These are phyloP conservation scores for Manacus vitellinus DNA, from an alignment of 2,113 vertebrate species.

Conservation along the genomic window DNA sequence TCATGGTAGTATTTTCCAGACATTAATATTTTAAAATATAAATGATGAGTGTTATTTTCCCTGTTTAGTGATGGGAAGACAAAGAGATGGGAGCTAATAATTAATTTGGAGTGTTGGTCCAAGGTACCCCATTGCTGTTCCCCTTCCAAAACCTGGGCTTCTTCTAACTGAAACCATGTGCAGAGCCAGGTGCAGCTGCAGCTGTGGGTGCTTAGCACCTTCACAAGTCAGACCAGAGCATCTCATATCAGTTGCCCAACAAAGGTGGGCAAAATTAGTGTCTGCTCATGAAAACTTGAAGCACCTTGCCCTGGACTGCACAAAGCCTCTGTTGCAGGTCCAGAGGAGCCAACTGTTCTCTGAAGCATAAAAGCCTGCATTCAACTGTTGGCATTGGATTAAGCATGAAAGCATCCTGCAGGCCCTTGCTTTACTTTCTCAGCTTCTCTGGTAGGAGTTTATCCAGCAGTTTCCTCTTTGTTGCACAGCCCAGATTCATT, in stretches of 20 bases:
- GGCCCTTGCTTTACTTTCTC: neutral
- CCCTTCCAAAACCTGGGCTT: neutral
- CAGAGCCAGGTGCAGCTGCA: neutral
- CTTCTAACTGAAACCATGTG: rapidly evolving
- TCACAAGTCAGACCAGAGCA: neutral
- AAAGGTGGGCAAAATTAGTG: neutral
- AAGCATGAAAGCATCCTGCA: neutral
- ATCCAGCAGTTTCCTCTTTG: neutral
- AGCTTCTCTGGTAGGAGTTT: neutral
- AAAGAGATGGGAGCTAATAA: neutral
- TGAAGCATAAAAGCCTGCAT: neutral
- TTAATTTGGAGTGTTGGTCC: neutral
- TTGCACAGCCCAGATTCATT: neutral
- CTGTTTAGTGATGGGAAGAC: neutral
- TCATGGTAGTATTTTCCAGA: neutral
- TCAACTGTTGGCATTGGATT: neutral
- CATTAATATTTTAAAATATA: neutral
- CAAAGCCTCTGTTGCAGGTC: neutral
- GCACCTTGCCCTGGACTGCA: neutral
- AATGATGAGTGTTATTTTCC: neutral
- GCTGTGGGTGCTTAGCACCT: neutral
- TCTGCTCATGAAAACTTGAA: neutral
- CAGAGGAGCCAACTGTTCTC: neutral
- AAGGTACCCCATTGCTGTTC: neutral
- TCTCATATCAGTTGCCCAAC: neutral